phyloP scores from a whole-genome alignment of 1,140 invertebrate species.

The Micrasema longulum region DNA sequence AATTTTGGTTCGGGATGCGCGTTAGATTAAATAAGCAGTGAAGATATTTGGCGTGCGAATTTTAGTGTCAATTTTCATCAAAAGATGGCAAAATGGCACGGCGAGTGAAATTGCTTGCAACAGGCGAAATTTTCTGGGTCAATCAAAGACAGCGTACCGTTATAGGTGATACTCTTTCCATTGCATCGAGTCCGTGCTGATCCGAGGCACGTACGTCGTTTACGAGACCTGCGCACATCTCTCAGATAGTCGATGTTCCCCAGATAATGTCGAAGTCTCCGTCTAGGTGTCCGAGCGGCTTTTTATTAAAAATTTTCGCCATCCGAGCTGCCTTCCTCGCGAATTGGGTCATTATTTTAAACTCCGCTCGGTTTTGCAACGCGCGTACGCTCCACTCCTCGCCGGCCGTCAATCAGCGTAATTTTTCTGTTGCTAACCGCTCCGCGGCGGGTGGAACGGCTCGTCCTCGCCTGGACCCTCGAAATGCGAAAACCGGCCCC shows the following conservation, averaged over 20 bases:
- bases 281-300: conserved; percentile 10
- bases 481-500: not conserved
- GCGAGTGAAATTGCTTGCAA: conserved; percentile 36
- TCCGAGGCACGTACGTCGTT: conserved; percentile 27
- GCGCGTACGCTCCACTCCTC: conserved; percentile 1
- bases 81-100: conserved; percentile 30
- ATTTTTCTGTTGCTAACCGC: conserved; percentile 19
- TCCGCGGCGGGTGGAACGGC: not conserved
- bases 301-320: conserved; percentile 26
- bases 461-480: not conserved
- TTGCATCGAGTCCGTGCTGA: conserved; percentile 4
- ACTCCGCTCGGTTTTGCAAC: conserved; percentile 7
- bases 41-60: conserved; percentile 15
- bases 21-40: no score
- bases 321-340: conserved; percentile 9
- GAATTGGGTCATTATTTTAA: conserved; percentile 37
- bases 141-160: conserved; percentile 35
- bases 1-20: not conserved
- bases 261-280: conserved; percentile 34
- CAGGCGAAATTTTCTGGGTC: conserved; percentile 39
- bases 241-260: conserved; percentile 38
- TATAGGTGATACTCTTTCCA: conserved; percentile 31
- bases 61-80: conserved; percentile 33
- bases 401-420: not conserved
- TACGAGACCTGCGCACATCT: conserved; percentile 20